These are phyloP conservation scores for Phataginus tetradactyla DNA, from an alignment of 2,797 vertebrate genomes.

Conservation along the genomic window DNA sequence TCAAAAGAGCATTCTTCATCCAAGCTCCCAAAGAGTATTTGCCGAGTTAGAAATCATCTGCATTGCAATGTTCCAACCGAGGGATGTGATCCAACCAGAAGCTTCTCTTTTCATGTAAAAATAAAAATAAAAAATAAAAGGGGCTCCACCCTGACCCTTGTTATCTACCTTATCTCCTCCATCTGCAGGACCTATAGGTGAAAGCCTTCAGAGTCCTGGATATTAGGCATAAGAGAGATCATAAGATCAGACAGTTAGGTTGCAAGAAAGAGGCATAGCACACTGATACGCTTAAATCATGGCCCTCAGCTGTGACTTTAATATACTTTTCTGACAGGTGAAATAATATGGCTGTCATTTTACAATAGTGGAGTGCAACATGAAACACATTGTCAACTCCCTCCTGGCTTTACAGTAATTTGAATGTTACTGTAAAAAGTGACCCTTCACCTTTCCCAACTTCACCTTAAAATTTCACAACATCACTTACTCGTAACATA, in stretches of 20 bases:
- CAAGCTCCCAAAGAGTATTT: not conserved
- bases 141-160: not conserved
- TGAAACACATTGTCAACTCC: not conserved
- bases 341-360: conserved; percentile 28
- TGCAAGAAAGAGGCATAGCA: not conserved
- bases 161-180: not conserved
- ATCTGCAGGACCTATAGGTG: not conserved
- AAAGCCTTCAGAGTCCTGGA: not conserved
- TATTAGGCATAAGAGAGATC: not conserved
- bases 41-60: conserved; percentile 1
- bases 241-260: not conserved
- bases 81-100: not conserved
- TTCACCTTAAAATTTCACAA: not conserved
- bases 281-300: not conserved
- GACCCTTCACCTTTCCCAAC: not conserved
- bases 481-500: not conserved
- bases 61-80: not conserved
- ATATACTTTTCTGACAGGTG: conserved; percentile 15
- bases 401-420: conserved; percentile 19
- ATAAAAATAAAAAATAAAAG: conserved; percentile 25
- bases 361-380: not conserved
- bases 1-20: conserved; percentile 48
- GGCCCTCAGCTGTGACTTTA: not conserved
- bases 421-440: conserved; percentile 4
- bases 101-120: not conserved